Conservation (phyloP, 1,140 invertebrate species). For the Drosophila saltans region DNA sequence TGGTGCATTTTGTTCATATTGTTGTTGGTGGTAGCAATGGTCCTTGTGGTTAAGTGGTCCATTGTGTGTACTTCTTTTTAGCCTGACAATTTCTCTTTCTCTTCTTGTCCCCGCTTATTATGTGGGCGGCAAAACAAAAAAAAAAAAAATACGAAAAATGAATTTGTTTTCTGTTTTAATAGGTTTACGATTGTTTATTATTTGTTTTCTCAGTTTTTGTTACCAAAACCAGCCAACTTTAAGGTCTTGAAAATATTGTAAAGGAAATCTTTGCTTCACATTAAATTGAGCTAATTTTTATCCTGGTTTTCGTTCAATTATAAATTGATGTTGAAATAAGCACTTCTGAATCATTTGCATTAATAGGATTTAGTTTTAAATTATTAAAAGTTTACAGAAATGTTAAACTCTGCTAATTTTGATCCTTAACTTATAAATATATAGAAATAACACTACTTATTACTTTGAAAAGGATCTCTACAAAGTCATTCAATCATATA, state of each 20-base stretch:
- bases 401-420: too few species aligned
- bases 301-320: too few species aligned
- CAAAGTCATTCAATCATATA: too few species aligned
- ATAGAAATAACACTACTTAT: too few species aligned
- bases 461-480: too few species aligned
- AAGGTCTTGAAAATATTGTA: not conserved
- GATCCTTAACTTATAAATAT: too few species aligned
- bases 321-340: too few species aligned
- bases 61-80: conserved; percentile 53
- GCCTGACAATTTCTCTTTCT: not conserved
- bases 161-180: conserved; percentile 47
- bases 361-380: too few species aligned
- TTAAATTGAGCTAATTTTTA: too few species aligned
- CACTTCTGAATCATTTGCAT: too few species aligned
- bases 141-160: not conserved
- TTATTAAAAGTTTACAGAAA: too few species aligned
- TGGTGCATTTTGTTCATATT: conserved; percentile 27
- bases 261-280: too few species aligned
- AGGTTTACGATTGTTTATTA: conserved; percentile 20
- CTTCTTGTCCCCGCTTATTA: conserved; percentile 27
- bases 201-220: not conserved
- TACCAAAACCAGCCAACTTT: not conserved
- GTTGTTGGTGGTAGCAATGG: conserved; percentile 29
- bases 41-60: conserved; percentile 61
- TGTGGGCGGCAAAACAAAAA: conserved; percentile 25